Evolutionary conservation across 1,140 invertebrate genomes (phyloP), one percentile per base, ranked within the genome.

Genomic region (Geopemphigus sp.): DNA sequence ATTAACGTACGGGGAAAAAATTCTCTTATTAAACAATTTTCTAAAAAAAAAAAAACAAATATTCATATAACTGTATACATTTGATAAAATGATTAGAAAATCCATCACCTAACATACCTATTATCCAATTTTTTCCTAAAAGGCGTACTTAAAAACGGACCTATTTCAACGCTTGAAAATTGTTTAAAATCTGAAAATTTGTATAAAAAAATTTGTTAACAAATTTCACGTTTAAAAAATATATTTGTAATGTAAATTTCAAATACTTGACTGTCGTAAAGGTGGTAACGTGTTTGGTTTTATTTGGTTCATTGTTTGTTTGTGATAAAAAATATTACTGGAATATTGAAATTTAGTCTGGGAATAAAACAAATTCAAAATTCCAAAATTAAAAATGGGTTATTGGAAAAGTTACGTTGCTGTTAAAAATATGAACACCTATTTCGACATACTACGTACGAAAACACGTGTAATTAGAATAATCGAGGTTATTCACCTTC

Each of bases 171-270:
- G 17, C 22, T 63, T 63, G 74, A 63, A 50, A 78, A 78, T 78
- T 61, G 73, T 76, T 76, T 76, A 32, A 76, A 76, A 76, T 57
- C 73, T 76, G 73, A 76, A 76, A 76, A 24, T 11, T 50, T 26
- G 14, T 22, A 76, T n/a, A 39, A 39, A 74, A 39, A 59, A 24
- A 45, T 50, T 26, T 39, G 39, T 14, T 59, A 45, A 61, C 22
- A 45, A 59, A 39, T 24, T 15, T 24, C 47, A 50, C 24, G 22
- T 50, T 70, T 70, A 47, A 53, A 50, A 50, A 14, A 29, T 17
- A 63, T 32, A 68, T 50, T 47, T 14, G 39, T 50, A 70, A 1
- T 26, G 19, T 53, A 53, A 29, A 29, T 50, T 1, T 22, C 1
- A 50, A 26, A 22, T 78, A 78, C 74, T 78, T 78, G 74, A 29